phyloP scores from a whole-genome alignment of 1,140 invertebrate species.

The Panagrolaimus sp. region DNA sequence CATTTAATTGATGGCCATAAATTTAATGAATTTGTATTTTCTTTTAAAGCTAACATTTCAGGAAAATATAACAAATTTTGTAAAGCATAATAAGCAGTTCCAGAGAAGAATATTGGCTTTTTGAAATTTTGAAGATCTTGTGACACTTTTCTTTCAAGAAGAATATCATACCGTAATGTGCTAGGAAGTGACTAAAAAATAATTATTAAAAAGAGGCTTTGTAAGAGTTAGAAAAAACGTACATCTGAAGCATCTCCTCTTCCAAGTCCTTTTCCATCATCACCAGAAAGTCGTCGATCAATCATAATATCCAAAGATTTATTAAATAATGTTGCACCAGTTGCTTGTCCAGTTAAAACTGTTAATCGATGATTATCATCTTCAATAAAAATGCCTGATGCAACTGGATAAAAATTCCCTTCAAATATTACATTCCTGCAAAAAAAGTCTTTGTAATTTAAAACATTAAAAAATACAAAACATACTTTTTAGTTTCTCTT shows the following conservation, averaged over 20 bases:
- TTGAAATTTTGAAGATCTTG: conserved; percentile 7
- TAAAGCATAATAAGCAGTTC: conserved; percentile 17
- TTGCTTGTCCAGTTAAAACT: conserved; percentile 30
- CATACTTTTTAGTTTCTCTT: conserved; percentile 19
- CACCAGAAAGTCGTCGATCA: conserved; percentile 24
- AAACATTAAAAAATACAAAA: not conserved
- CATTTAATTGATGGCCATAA: conserved; percentile 12
- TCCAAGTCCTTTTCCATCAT: conserved; percentile 33
- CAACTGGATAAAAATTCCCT: conserved; percentile 34
- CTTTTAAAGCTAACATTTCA: conserved; percentile 3
- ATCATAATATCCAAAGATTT: conserved; percentile 30
- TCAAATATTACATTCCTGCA: conserved; percentile 25
- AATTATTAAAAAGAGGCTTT: conserved; percentile 18
- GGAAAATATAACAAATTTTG: conserved; percentile 22
- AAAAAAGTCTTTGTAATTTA: not conserved
- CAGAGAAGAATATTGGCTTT: conserved; percentile 22
- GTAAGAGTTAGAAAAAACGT: not conserved
- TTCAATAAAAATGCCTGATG: conserved; percentile 28
- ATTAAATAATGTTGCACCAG: conserved; percentile 19
- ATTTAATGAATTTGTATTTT: conserved; percentile 7
- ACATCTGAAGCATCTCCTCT: conserved; percentile 28
- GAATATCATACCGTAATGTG: not conserved
- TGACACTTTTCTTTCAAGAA: conserved; percentile 5
- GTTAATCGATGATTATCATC: conserved; percentile 28
- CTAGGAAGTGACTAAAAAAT: conserved; percentile 3